A percentile compares a stretch with the other conserved stretches of the same genome.
Conservation (phyloP, 2,113 vertebrate genomes). For the Himantopus leucocephalus region DNA sequence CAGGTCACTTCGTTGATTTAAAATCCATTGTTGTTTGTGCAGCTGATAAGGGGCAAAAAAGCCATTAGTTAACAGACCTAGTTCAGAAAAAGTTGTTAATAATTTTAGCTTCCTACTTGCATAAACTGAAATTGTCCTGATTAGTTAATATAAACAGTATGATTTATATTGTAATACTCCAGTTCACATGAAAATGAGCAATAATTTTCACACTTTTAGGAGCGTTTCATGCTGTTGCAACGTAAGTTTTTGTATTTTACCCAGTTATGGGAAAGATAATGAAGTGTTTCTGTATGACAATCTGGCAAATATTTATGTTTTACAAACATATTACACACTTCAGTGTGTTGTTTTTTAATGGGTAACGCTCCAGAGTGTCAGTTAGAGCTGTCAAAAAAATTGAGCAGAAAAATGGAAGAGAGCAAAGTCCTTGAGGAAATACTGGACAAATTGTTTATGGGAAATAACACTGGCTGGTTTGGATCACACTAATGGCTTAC, state of each 20-base stretch:
- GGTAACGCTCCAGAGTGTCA: background rate
- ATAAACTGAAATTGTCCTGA: background rate
- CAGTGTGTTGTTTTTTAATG: background rate
- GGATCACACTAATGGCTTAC: background rate
- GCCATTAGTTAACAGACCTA: background rate
- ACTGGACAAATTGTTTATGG: background rate
- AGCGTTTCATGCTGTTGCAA: background rate
- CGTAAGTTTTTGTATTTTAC: background rate
- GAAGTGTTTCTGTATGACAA: background rate
- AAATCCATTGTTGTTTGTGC: constrained; percentile 61
- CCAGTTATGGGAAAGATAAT: background rate
- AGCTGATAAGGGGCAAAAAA: constrained; percentile 57
- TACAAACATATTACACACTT: background rate
- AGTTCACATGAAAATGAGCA: constrained; percentile 1
- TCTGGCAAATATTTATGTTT: constrained; percentile 7
- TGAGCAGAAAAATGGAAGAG: background rate
- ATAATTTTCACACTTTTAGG: constrained; percentile 1
- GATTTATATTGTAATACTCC: constrained; percentile 12
- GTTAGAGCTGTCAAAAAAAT: background rate
- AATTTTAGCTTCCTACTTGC: constrained; percentile 10
- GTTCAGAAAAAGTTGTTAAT: background rate
- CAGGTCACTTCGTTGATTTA: constrained; percentile 47
- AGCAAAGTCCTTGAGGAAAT: constrained; percentile 35
- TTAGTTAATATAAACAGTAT: constrained; percentile 1
- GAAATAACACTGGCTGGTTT: background rate